A percentile compares a stretch with the other conserved stretches of the same genome.
phyloP scores from a whole-genome alignment of 2,888 invertebrate genomes.

The Melinopterus prodromus region DNA sequence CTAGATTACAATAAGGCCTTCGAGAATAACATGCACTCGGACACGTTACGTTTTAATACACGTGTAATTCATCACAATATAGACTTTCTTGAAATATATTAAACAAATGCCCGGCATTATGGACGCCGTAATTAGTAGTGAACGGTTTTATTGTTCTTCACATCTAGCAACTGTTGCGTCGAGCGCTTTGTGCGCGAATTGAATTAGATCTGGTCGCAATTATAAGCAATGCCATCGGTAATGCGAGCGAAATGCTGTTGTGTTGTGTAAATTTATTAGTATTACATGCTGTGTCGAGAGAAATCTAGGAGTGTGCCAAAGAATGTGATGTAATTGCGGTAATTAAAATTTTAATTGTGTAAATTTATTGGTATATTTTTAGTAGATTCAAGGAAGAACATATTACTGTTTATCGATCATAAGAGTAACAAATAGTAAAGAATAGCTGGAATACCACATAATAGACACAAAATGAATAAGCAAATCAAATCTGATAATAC shows the following conservation, averaged over 20 bases:
- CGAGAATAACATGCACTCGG: slow-evolving; percentile 10
- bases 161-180: slow-evolving; percentile 6
- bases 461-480: no score
- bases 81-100: slow-evolving; percentile 16
- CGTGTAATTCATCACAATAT: slow-evolving; percentile 18
- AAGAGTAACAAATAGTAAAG: no score
- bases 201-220: slow-evolving; percentile 17
- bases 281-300: background rate
- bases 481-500: no score
- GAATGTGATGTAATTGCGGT: background rate
- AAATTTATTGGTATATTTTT: background rate
- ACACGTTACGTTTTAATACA: slow-evolving; percentile 7
- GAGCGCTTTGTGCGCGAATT: slow-evolving; percentile 7
- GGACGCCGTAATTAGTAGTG: slow-evolving; percentile 19
- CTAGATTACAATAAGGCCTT: slow-evolving; percentile 16
- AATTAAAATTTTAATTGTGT: background rate
- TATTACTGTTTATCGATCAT: no score
- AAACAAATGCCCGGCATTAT: slow-evolving; percentile 20
- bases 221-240: slow-evolving; percentile 4
- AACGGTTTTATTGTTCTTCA: slow-evolving; percentile 14
- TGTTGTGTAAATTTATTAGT: background rate
- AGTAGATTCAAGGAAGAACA: no score
- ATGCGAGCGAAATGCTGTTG: background rate
- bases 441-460: no score
- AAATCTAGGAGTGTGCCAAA: background rate